phyloP scores from a whole-genome alignment of 2,113 vertebrate genomes.

The Clarias macrocephalus region DNA sequence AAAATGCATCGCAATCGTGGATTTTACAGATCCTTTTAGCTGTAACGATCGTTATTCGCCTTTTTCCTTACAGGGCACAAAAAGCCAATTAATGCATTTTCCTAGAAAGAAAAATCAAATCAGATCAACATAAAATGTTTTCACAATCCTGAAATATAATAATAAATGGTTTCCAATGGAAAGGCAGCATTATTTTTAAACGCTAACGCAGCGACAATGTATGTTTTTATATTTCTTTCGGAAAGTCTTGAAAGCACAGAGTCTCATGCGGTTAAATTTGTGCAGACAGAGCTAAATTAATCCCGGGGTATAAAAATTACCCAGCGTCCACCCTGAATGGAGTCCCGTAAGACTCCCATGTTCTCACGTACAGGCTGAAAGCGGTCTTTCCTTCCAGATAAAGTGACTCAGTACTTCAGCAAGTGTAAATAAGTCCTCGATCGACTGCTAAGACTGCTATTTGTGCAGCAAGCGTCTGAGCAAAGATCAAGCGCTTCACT shows the following conservation, averaged over 20 bases:
- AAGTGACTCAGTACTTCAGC: neutral
- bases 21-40: neutral
- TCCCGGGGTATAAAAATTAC: slow-evolving; percentile 16
- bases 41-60: slow-evolving; percentile 40
- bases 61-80: slow-evolving; percentile 33
- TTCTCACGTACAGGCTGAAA: neutral
- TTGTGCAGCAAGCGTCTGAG: slow-evolving; percentile 18
- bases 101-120: slow-evolving; percentile 27
- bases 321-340: neutral
- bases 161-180: neutral
- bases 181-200: neutral
- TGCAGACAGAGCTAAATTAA: neutral
- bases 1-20: neutral
- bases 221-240: neutral
- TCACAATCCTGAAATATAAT: neutral
- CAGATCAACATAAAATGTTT: neutral
- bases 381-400: neutral
- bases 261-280: neutral
- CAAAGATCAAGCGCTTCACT: neutral
- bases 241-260: neutral
- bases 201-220: neutral
- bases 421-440: neutral
- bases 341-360: neutral
- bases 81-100: slow-evolving; percentile 32
- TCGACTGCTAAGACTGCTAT: neutral